Conservation (phyloP, 2,113 vertebrate species). For the Eudyptes chrysolophus region DNA sequence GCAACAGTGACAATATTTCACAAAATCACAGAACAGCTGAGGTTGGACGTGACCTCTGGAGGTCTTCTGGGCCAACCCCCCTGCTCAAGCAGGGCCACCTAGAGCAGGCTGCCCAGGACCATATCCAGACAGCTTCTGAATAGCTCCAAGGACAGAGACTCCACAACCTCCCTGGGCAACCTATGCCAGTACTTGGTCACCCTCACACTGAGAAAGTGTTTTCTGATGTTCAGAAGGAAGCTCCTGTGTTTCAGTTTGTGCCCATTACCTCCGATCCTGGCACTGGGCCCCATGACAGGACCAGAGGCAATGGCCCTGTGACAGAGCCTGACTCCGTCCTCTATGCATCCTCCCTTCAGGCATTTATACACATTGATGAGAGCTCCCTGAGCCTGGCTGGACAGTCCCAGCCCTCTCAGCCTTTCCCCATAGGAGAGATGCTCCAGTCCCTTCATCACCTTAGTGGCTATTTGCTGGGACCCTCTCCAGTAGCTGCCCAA, state of each 20-base stretch:
- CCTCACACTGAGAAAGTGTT: background rate
- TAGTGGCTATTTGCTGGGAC: background rate
- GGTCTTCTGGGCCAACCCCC: background rate
- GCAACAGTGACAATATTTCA: background rate
- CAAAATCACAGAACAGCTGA: background rate
- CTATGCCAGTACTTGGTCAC: background rate
- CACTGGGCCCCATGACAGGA: background rate
- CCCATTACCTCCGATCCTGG: background rate
- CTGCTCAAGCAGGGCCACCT: background rate
- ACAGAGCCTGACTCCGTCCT: background rate
- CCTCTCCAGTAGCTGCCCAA: background rate
- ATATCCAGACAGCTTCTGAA: fast-evolving
- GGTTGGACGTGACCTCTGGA: background rate
- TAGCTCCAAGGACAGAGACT: background rate
- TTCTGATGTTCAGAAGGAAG: background rate
- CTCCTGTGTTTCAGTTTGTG: background rate
- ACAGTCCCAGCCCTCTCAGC: background rate
- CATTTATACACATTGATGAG: background rate
- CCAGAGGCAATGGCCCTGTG: too few species aligned
- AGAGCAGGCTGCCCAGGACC: fast-evolving
- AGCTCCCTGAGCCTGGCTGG: background rate
- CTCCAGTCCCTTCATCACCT: background rate
- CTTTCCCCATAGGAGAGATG: background rate
- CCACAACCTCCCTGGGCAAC: too few species aligned
- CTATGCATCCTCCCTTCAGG: background rate